phyloP scores from a whole-genome alignment of 2,888 invertebrate genomes.

The Dione vanillae region DNA sequence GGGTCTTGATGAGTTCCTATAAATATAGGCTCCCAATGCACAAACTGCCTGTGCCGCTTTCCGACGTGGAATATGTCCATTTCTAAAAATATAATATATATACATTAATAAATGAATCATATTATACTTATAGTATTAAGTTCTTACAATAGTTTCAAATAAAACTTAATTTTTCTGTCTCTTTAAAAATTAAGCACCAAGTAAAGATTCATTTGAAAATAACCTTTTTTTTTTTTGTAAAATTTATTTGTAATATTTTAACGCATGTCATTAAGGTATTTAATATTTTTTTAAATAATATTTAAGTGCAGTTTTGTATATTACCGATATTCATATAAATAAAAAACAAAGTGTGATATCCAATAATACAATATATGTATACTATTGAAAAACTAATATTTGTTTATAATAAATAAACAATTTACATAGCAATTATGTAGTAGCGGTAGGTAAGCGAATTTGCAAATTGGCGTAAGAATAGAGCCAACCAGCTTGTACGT shows the following conservation, averaged over 20 bases:
- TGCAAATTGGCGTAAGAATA: constrained; percentile 71
- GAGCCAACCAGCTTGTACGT: constrained; percentile 62
- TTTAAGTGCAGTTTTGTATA: no score
- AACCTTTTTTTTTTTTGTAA: no score
- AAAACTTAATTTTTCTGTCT: not conserved
- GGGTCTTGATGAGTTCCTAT: constrained; percentile 95
- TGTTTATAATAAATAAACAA: not conserved
- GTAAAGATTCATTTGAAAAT: not conserved
- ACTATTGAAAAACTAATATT: not conserved
- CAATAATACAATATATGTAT: no score
- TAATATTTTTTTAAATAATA: no score
- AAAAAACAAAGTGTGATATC: no score
- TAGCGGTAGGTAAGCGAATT: constrained; percentile 60
- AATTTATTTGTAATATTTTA: not conserved
- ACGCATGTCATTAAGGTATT: no score
- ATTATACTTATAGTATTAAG: not conserved
- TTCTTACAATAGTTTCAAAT: no score
- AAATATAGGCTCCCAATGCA: constrained; percentile 97
- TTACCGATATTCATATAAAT: no score
- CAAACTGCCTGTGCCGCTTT: constrained; percentile 90
- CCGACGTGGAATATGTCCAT: constrained; percentile 93
- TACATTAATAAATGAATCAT: not conserved
- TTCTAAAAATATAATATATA: constrained; percentile 56
- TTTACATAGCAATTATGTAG: constrained; percentile 32
- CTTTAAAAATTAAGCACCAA: not conserved